Evolutionary conservation across 2,113 vertebrate species (phyloP), one percentile per base, ranked within the genome.

Genomic region (Brachyhypopomus occidentalis): DNA sequence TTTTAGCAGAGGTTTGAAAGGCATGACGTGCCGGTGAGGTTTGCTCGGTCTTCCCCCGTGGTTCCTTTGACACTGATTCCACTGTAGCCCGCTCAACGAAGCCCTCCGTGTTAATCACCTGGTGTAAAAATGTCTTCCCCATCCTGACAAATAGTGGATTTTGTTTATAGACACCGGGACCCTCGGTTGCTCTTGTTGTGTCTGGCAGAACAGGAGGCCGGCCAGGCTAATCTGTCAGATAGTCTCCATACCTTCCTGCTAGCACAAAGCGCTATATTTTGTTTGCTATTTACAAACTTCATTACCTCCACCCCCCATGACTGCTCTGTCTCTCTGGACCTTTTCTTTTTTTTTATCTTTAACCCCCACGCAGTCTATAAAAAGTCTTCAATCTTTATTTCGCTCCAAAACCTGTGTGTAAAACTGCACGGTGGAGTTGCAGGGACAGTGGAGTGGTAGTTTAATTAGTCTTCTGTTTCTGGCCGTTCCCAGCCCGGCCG

Each of bases 381-480:
- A 70, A 74, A 78, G 5, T 22, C 14, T 30, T 55, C 38, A 19
- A 11, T 55, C 4, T 38, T 48, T 58, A 66, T 72, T 72, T 84
- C 52, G 69, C 59, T 71, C n/a, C 76, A 52, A 66, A 76, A 75
- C 80, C 79, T 71, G 79, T 55, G 4, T 75, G 70, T 27, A 48
- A 70, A 70, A 2, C 45, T 14, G 30, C 66, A 48, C 30, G 36
- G 58, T 23, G 11, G 71, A 73, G 71, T 45, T n/a, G 34, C 56
- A 27, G 71, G 77, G 70, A 59, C 75, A 82, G 81, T 66, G 17
- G 59, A 66, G 63, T 75, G 70, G 66, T 84, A 58, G 45, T 76
- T 38, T 75, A 87, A 87, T 86, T 87, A 79, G 73, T 75, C 23
- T 62, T 38, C 76, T 79, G 67, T 82, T 77, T 79, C 55, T 17